Conservation (phyloP, 2,113 vertebrate species). For the Entomyzon cyanotis region DNA sequence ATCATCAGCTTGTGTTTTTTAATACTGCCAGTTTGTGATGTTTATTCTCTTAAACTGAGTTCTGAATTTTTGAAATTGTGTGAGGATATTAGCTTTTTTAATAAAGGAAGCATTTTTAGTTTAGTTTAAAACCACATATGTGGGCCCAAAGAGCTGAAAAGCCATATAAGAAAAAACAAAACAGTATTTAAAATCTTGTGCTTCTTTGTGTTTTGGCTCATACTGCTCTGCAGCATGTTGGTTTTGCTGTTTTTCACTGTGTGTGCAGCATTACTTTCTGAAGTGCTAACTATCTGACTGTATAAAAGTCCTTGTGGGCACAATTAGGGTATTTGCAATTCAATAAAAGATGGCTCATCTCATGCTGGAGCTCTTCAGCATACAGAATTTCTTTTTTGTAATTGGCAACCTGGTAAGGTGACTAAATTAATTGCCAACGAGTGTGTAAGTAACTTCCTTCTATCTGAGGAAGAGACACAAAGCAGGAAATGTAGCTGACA, state of each 20-base stretch:
- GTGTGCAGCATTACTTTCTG: not conserved
- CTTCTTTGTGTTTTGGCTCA: not conserved
- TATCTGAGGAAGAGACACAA: not conserved
- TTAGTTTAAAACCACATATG: not conserved
- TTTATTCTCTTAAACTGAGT: not conserved
- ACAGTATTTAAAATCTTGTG: not conserved
- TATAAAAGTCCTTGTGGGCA: not conserved
- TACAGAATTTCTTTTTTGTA: not conserved
- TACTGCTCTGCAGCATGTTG: not conserved
- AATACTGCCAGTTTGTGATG: not conserved
- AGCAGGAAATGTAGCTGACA: not conserved
- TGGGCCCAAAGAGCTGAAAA: not conserved
- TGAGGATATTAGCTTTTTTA: not conserved
- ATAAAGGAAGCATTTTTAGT: not conserved
- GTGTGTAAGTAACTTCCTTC: not conserved
- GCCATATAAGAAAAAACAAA: not conserved
- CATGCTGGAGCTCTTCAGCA: not conserved
- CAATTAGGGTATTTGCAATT: not conserved
- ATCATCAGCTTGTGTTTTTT: conserved; percentile 2
- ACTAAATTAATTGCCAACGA: not conserved
- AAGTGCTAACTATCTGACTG: not conserved
- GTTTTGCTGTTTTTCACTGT: not conserved
- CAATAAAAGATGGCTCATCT: not conserved
- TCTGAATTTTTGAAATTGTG: not conserved
- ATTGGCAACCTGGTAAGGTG: not conserved